Evolutionary conservation across 1,140 invertebrate species (phyloP).

Genomic region (Microplitis demolitor): DNA sequence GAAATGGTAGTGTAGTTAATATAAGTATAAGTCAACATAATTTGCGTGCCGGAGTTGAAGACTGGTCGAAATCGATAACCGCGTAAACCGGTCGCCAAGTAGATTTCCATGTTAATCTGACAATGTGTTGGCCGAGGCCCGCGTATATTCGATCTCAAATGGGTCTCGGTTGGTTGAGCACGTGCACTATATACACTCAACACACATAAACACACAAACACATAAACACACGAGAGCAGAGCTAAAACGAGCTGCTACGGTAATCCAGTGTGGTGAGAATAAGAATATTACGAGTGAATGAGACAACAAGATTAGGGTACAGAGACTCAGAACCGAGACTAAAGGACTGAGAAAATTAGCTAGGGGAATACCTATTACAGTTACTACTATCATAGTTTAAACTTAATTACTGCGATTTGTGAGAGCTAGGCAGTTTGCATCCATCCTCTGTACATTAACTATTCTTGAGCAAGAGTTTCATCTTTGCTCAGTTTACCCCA

Average conservation of each 20-base stretch:
- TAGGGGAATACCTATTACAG: constrained; percentile 14
- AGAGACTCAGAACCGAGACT: background rate
- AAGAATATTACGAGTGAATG: background rate
- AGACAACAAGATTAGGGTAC: background rate
- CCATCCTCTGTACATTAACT: constrained; percentile 40
- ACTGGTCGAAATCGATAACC: constrained; percentile 29
- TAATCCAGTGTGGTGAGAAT: background rate
- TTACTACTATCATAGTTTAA: constrained; percentile 40
- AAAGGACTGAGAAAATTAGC: constrained; percentile 18
- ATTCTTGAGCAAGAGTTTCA: constrained; percentile 23
- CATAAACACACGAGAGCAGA: background rate
- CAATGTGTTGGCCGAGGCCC: constrained; percentile 34
- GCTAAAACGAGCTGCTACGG: background rate
- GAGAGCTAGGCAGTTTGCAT: constrained; percentile 35
- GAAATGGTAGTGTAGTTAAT: background rate
- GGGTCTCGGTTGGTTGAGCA: constrained; percentile 15
- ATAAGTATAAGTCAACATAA: constrained; percentile 3
- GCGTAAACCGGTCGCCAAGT: constrained; percentile 29
- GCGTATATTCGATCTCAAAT: constrained; percentile 26
- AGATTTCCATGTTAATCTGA: constrained; percentile 44
- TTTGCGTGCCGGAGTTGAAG: constrained; percentile 15
- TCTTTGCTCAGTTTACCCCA: constrained; percentile 4
- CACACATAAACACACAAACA: background rate
- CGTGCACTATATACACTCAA: background rate
- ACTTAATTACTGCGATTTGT: constrained; percentile 54